Evolutionary conservation across 2,113 vertebrate genomes (phyloP).

Genomic region (Pandion haliaetus): DNA sequence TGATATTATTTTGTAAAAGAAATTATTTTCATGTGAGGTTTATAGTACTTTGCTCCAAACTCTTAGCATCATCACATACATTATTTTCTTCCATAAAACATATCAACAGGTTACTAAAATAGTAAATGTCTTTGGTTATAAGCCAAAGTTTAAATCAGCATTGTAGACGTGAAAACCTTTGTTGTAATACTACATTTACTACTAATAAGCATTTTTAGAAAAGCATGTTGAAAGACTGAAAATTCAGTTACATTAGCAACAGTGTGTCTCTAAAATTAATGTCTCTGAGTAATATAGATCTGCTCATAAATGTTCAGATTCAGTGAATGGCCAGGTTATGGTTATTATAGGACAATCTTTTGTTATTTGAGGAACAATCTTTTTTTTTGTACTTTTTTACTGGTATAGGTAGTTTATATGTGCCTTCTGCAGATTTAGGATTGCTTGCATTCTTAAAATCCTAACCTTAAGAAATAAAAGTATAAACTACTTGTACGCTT

Average conservation of each 20-base stretch:
- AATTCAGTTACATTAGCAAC: not conserved
- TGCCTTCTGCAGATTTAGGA: not conserved
- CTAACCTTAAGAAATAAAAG: not conserved
- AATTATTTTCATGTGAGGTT: not conserved
- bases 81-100: not conserved
- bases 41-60: not conserved
- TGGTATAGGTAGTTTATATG: not conserved
- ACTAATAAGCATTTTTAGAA: not conserved
- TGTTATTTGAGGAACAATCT: not conserved
- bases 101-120: not conserved
- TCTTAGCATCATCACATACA: not conserved
- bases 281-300: not conserved
- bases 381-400: not conserved
- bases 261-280: not conserved
- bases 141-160: not conserved
- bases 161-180: not conserved
- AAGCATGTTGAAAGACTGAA: not conserved
- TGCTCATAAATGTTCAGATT: not conserved
- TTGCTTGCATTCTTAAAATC: not conserved
- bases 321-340: not conserved
- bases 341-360: not conserved
- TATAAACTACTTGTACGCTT: not conserved
- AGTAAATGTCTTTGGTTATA: not conserved
- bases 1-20: slow-evolving; percentile 30
- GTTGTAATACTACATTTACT: not conserved